Conservation (phyloP, 2,888 invertebrate genomes). For the Apodemia duryi region DNA sequence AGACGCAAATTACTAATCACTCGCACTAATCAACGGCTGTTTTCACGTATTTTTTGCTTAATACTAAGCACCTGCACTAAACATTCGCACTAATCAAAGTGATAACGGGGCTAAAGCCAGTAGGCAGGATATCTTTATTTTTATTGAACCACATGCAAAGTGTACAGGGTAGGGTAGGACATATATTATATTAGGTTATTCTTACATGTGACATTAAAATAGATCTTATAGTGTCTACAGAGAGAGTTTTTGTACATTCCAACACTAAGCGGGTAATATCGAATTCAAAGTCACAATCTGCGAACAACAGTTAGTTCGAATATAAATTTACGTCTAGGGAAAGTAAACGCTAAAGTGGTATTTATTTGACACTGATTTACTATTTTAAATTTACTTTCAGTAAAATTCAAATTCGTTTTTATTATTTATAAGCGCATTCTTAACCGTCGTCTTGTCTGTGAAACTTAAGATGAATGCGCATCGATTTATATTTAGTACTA, state of each 20-base stretch:
- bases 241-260: no score
- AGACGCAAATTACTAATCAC: no score
- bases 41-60: no score
- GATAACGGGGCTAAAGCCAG: no score
- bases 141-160: no score
- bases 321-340: neutral
- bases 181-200: no score
- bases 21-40: no score
- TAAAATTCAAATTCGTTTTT: neutral
- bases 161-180: no score
- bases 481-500: conserved; percentile 31
- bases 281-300: neutral
- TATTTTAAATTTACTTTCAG: neutral
- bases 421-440: conserved; percentile 8
- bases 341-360: neutral
- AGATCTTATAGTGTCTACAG: neutral
- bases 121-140: no score
- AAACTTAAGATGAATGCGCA: conserved; percentile 13
- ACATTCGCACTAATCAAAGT: no score
- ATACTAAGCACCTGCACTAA: no score
- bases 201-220: no score
- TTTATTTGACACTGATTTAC: neutral
- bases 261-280: neutral
- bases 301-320: neutral
- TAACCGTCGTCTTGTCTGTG: conserved; percentile 13